Conservation (phyloP, 1,140 invertebrate species). For the Polypedilum pembai region DNA sequence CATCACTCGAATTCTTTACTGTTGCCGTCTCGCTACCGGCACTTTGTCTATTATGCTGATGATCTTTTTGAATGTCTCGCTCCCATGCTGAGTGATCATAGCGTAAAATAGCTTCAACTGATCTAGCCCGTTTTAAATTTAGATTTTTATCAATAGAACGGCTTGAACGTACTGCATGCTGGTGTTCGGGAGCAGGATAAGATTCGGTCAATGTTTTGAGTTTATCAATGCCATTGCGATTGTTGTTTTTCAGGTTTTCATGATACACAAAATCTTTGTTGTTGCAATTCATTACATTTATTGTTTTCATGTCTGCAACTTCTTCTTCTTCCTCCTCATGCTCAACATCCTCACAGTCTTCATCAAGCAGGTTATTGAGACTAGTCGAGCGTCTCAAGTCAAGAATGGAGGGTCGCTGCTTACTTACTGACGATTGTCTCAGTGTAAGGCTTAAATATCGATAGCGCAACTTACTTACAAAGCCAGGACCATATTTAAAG, state of each 20-base stretch:
- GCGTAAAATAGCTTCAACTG: conserved; percentile 68
- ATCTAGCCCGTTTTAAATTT: conserved; percentile 66
- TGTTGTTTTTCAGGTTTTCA: conserved; percentile 31
- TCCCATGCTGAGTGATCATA: conserved; percentile 46
- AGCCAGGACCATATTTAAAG: conserved; percentile 81
- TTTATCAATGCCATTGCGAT: conserved; percentile 31
- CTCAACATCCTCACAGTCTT: conserved; percentile 47
- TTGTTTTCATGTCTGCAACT: conserved; percentile 33
- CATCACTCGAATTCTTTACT: conserved; percentile 29
- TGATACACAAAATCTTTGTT: conserved; percentile 27
- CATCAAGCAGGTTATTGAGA: conserved; percentile 74
- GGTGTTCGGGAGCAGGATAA: background rate
- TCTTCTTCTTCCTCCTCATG: conserved; percentile 29
- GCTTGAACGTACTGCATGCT: background rate
- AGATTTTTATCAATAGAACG: conserved; percentile 23
- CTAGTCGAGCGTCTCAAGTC: conserved; percentile 68
- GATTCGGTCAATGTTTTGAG: conserved; percentile 17
- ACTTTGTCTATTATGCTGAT: conserved; percentile 31
- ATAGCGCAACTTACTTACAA: conserved; percentile 76
- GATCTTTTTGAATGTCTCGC: conserved; percentile 28
- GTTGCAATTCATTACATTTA: conserved; percentile 30
- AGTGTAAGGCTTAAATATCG: conserved; percentile 75
- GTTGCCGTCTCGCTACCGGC: conserved; percentile 31
- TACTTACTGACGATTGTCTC: conserved; percentile 53
- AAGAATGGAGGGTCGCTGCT: conserved; percentile 54